phyloP scores from a whole-genome alignment of 2,888 invertebrate genomes.

The Dichetophora obliterata region DNA sequence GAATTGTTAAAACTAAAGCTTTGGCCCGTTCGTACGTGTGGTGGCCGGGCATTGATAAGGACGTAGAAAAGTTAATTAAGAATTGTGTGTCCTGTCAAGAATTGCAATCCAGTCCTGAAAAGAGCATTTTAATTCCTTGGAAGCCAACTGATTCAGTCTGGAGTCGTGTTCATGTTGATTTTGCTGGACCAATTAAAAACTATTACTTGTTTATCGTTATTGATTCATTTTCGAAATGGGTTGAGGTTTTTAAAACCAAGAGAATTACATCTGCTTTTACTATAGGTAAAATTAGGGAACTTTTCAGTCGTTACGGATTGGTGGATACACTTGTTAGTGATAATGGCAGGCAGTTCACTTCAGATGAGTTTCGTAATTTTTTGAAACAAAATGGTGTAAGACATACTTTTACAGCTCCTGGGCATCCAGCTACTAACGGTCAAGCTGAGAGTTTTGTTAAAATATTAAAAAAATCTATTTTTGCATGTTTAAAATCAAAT shows the following conservation, averaged over 20 bases:
- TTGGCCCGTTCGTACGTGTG: conserved; percentile 43
- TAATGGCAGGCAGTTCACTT: conserved; percentile 45
- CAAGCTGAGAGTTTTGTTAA: conserved; percentile 35
- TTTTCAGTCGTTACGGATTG: too few relatives aligned
- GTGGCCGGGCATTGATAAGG: conserved; percentile 45
- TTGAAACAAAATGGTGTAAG: conserved; percentile 20
- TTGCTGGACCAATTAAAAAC: conserved; percentile 46
- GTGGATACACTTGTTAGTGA: conserved; percentile 45
- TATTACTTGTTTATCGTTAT: conserved; percentile 43
- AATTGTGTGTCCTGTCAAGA: conserved; percentile 44
- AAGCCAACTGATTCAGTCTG: conserved; percentile 40
- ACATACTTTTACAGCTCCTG: conserved; percentile 46
- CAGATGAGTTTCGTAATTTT: conserved; percentile 37
- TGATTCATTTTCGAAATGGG: conserved; percentile 47
- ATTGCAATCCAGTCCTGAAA: conserved; percentile 46
- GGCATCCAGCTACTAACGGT: conserved; percentile 50
- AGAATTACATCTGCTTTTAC: conserved; percentile 42
- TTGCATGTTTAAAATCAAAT: neutral
- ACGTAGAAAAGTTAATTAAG: conserved; percentile 42
- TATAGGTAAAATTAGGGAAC: too few relatives aligned
- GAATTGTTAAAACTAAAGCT: conserved; percentile 46
- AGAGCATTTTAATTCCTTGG: conserved; percentile 43
- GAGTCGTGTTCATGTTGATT: conserved; percentile 45
- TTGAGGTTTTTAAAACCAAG: conserved; percentile 48
- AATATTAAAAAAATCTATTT: neutral